Evolutionary conservation across 2,113 vertebrate genomes (phyloP), one percentile per base, ranked within the genome.

Genomic region (Oryzias celebensis): DNA sequence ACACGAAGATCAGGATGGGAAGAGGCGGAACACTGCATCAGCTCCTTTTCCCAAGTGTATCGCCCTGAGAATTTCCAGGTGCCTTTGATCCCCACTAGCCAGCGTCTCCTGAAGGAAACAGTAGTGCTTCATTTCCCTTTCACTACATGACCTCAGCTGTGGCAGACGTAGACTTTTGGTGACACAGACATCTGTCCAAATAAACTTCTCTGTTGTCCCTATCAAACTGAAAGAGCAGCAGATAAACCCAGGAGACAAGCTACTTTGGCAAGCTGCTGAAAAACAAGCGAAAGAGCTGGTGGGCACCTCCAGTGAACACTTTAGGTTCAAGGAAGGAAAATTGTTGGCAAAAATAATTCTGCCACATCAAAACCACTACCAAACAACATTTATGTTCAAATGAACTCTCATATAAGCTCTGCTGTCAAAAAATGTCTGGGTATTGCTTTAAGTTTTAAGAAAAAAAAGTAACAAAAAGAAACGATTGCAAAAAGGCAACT

Each of bases 201-300:
- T 45, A 81, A 77, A 76, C 81, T 71, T 73, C 77, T 90, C 84
- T 89, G 87, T 90, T 85, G 85, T 70, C 64, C 65, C 68, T 91
- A 91, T 91, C 90, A 82, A 80, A 85, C 78, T 81, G 68, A 89
- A 87, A 89, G 85, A 84, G 84, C 87, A 86, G 82, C 79, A 88
- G 91, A 92, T 91, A 91, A 87, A 80, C 48, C 6, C 64, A 65
- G 49, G 58, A 85, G 84, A 88, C 82, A 80, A 81, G 85, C 67
- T 62, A 75, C 62, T 74, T 66, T 20, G 67, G 55, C 72, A 75
- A 68, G 58, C 63, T 49, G 53, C 76, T 69, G 68, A 73, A 80
- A 84, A 73, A 71, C 50, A 75, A 56, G 62, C 68, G 80, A 73
- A 73, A 71, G 24, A 43, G 55, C 58, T 23, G 70, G 52, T 80